Percentiles rank a stretch among this genome's conserved stretches.
Conservation (phyloP, 1,140 invertebrate genomes). For the Sminthurinus signatus region DNA sequence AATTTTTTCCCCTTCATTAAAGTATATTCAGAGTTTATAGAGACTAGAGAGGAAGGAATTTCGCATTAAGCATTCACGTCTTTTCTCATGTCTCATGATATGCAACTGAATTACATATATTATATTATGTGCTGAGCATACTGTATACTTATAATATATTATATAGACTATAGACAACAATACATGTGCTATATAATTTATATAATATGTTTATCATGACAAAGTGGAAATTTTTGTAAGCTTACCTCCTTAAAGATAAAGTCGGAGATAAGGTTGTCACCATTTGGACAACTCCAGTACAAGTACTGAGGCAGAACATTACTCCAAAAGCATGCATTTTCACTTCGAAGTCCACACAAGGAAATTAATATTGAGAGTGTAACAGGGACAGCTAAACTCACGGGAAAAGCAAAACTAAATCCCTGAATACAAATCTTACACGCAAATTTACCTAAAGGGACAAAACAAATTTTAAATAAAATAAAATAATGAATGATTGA, state of each 20-base stretch:
- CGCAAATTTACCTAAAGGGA: constrained; percentile 78
- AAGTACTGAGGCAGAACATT: constrained; percentile 76
- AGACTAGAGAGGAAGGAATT: no score
- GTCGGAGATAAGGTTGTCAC: constrained; percentile 70
- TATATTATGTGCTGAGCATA: no score
- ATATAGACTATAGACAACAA: no score
- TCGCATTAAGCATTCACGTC: no score
- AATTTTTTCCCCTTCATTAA: no score
- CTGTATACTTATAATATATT: no score
- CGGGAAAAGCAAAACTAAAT: constrained; percentile 91
- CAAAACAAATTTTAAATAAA: constrained; percentile 15
- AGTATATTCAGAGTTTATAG: no score
- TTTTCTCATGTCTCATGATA: no score
- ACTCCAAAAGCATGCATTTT: constrained; percentile 81
- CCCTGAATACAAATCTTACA: constrained; percentile 95
- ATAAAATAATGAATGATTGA: neutral
- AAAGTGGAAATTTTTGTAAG: neutral
- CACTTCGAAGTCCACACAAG: constrained; percentile 75
- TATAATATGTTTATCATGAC: no score
- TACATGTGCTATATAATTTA: no score
- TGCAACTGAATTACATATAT: no score
- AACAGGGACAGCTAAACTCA: constrained; percentile 84
- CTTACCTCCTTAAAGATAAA: constrained; percentile 69
- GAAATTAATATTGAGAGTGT: constrained; percentile 80
- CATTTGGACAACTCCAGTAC: constrained; percentile 75